These are phyloP conservation scores for Excalfactoria chinensis DNA, from an alignment of 2,113 vertebrate species.

Conservation along the genomic window DNA sequence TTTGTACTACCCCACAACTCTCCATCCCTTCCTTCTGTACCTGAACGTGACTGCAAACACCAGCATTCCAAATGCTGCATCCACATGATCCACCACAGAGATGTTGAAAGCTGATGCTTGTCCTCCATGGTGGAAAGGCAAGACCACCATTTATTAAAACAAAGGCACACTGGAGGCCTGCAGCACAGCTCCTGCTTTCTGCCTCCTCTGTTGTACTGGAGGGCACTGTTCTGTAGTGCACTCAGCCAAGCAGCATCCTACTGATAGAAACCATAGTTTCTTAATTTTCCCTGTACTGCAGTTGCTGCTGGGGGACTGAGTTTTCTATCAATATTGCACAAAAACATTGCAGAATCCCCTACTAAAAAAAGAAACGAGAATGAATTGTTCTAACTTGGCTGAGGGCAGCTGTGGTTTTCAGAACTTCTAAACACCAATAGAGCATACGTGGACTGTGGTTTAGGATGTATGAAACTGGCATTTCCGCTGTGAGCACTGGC, in stretches of 20 bases:
- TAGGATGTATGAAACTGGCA: background rate
- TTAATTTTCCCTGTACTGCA: background rate
- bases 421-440: background rate
- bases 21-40: background rate
- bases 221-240: background rate
- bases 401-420: background rate
- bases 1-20: background rate
- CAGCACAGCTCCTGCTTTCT: background rate
- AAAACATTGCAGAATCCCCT: background rate
- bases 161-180: background rate
- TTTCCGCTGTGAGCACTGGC: background rate
- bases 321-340: background rate
- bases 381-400: background rate
- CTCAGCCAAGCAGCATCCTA: background rate
- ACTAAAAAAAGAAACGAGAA: background rate
- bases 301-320: background rate
- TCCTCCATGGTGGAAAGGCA: background rate
- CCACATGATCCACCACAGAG: background rate
- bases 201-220: background rate
- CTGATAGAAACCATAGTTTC: background rate
- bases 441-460: background rate
- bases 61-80: rapidly evolving
- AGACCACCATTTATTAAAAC: background rate
- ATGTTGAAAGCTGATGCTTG: background rate
- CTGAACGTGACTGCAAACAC: background rate